Conservation (phyloP, 2,888 invertebrate genomes). For the Didymodactylos carnosus region DNA sequence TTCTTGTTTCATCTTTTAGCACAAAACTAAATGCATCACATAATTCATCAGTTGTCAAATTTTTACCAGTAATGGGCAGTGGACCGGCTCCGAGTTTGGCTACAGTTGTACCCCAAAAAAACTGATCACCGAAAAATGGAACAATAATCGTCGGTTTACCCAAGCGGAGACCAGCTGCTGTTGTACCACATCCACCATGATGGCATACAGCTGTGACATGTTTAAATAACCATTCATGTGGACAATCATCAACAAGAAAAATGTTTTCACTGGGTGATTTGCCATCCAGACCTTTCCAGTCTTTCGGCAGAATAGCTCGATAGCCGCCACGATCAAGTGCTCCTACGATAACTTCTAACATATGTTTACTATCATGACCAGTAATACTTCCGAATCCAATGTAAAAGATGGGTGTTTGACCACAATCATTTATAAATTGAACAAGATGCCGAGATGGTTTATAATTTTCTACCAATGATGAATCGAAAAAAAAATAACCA, state of each 20-base stretch:
- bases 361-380: background rate
- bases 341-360: background rate
- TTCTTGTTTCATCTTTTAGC: background rate
- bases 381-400: background rate
- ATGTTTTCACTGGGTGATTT: background rate
- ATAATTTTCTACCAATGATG: background rate
- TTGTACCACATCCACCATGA: background rate
- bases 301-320: background rate
- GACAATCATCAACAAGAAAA: background rate
- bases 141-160: background rate
- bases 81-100: background rate
- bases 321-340: background rate
- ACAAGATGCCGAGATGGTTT: background rate
- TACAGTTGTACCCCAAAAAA: background rate
- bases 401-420: background rate
- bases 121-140: background rate
- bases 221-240: background rate
- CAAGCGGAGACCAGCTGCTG: background rate
- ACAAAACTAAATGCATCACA: background rate
- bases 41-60: background rate
- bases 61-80: background rate
- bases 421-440: background rate
- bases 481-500: background rate
- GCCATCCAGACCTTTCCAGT: background rate
- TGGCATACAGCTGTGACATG: background rate